Evolutionary conservation across 2,888 invertebrate genomes (phyloP).

Genomic region (Octonoba sinensis): DNA sequence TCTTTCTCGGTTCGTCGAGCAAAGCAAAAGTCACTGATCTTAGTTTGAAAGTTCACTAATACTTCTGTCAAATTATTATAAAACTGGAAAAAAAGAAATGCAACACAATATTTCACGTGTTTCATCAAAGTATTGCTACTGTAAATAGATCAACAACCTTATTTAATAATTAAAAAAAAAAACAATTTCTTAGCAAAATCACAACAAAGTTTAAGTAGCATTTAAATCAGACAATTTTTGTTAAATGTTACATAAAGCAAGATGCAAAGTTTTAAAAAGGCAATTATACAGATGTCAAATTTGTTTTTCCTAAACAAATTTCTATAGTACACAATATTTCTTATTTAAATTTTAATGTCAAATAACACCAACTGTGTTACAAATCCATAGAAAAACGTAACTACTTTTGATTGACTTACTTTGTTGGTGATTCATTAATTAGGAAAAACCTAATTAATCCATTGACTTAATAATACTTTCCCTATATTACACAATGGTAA

Average conservation of each 20-base stretch:
- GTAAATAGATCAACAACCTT: neutral
- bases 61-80: constrained; percentile 79
- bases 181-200: neutral
- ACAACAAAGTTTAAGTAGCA: neutral
- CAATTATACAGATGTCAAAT: no score
- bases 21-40: constrained; percentile 97
- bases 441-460: no score
- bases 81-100: constrained; percentile 71
- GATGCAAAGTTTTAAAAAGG: neutral
- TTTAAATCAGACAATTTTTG: neutral
- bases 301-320: no score
- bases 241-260: neutral
- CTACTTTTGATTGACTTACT: no score
- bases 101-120: neutral
- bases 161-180: neutral
- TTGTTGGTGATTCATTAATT: no score
- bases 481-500: no score
- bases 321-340: no score
- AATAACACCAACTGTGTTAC: no score
- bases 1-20: constrained; percentile 99
- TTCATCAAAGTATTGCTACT: neutral
- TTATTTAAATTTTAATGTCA: no score
- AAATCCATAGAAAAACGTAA: no score
- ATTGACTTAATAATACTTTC: no score
- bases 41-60: constrained; percentile 94